A percentile compares a stretch with the other conserved stretches of the same genome.
phyloP scores from a whole-genome alignment of 2,797 vertebrate species.

The Ispidina lecontei region DNA sequence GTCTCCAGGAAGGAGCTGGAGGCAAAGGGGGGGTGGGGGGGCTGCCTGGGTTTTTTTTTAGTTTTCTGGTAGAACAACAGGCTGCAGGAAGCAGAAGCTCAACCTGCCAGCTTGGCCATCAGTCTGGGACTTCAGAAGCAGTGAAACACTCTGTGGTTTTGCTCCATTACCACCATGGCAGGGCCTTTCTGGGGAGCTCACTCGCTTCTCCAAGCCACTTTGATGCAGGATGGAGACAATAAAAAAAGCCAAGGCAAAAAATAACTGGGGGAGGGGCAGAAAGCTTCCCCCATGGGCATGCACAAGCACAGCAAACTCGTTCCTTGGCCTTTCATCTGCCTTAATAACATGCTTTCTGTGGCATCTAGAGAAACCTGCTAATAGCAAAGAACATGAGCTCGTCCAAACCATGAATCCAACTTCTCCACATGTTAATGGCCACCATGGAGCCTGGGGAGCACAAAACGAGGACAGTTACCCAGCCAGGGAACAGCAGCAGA shows the following conservation, averaged over 20 bases:
- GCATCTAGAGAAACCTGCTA: constrained; percentile 29
- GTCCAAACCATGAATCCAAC: neutral
- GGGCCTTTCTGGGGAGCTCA: neutral
- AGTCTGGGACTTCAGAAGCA: neutral
- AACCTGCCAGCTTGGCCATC: neutral
- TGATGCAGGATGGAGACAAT: neutral
- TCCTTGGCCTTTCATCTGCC: constrained; percentile 61
- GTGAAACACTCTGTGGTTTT: neutral
- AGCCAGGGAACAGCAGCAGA: neutral
- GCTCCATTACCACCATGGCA: neutral
- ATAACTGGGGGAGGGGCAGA: constrained; percentile 1
- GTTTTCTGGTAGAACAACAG: neutral
- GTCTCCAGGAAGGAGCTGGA: neutral
- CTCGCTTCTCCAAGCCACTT: neutral
- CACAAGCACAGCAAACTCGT: constrained; percentile 17
- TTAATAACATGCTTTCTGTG: constrained; percentile 29
- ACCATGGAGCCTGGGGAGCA: neutral
- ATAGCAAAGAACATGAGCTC: neutral
- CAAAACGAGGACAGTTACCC: neutral
- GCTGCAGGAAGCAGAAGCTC: neutral
- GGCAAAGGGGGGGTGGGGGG: neutral
- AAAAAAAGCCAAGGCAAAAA: neutral
- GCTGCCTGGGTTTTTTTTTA: neutral
- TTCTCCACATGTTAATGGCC: neutral
- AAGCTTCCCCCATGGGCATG: constrained; percentile 41